Conservation (phyloP, 2,797 vertebrate genomes). For the Galagoides demidoff region DNA sequence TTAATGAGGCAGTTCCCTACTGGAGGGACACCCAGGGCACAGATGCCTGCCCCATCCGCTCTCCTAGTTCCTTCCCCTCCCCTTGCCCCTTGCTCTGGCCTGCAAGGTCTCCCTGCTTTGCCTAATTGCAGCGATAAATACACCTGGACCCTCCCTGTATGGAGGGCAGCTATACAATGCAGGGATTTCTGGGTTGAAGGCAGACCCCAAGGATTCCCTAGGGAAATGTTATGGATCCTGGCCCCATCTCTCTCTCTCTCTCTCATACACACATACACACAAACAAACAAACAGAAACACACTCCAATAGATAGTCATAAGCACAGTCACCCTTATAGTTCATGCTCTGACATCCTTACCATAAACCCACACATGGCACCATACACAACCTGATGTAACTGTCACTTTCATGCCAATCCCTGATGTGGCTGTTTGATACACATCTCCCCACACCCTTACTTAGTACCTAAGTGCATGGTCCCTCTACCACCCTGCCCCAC, state of each 20-base stretch:
- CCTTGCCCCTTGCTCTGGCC: neutral
- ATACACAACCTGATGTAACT: neutral
- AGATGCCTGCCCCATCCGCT: rapidly evolving
- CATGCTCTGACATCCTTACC: neutral
- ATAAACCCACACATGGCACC: rapidly evolving
- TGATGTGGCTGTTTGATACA: neutral
- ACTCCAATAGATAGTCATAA: no score
- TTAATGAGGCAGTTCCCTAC: neutral
- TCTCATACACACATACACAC: rapidly evolving
- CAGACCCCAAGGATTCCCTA: neutral
- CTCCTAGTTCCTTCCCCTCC: neutral
- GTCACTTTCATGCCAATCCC: neutral
- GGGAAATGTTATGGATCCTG: neutral
- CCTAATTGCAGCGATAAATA: neutral
- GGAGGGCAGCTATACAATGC: neutral
- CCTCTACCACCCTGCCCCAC: neutral
- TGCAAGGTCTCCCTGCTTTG: neutral
- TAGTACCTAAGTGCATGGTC: no score
- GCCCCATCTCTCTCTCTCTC: neutral
- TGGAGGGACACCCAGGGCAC: neutral
- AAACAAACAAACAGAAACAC: no score
- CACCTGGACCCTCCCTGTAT: neutral
- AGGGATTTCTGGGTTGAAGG: neutral
- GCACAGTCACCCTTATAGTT: neutral
- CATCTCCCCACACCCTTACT: neutral